Percentiles rank a stretch among this genome's conserved stretches.
These are phyloP conservation scores for Caenorhabditis panamensis DNA, from an alignment of 2,888 invertebrate genomes.

Conservation along the genomic window DNA sequence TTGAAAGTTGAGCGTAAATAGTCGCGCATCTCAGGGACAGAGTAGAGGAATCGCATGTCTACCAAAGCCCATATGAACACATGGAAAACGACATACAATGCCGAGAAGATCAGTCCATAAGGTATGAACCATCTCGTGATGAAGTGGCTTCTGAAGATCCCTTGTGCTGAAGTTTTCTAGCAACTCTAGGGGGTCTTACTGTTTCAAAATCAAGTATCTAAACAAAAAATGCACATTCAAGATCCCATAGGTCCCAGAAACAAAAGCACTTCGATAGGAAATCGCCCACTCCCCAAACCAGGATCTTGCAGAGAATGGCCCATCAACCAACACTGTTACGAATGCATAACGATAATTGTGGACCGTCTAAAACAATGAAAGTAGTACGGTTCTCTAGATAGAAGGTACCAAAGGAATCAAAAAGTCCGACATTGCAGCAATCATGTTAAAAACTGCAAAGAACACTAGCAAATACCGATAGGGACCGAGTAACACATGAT, in stretches of 20 bases:
- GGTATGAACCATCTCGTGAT: no score
- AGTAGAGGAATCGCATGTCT: neutral
- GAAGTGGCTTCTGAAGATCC: no score
- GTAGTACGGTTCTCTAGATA: neutral
- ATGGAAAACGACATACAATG: conserved; percentile 6
- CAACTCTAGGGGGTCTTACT: no score
- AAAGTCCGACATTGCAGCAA: conserved; percentile 1
- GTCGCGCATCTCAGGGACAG: conserved; percentile 9
- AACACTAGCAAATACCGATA: conserved; percentile 18
- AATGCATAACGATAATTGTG: conserved; percentile 19
- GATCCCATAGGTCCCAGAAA: neutral
- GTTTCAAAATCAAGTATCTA: neutral
- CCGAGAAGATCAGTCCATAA: neutral
- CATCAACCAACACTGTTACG: conserved; percentile 16
- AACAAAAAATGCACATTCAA: neutral
- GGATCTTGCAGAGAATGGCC: conserved; percentile 3
- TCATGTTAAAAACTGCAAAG: conserved; percentile 25
- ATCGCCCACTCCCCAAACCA: neutral
- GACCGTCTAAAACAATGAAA: conserved; percentile 7
- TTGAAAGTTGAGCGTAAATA: conserved; percentile 11
- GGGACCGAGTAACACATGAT: conserved; percentile 11
- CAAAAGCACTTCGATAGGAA: neutral
- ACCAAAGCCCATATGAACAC: conserved; percentile 11
- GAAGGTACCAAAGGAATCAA: conserved; percentile 14
- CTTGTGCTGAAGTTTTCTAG: no score